Evolutionary conservation across 1,140 invertebrate genomes (phyloP), one percentile per base, ranked within the genome.

Genomic region (Bilobella aurantiaca): DNA sequence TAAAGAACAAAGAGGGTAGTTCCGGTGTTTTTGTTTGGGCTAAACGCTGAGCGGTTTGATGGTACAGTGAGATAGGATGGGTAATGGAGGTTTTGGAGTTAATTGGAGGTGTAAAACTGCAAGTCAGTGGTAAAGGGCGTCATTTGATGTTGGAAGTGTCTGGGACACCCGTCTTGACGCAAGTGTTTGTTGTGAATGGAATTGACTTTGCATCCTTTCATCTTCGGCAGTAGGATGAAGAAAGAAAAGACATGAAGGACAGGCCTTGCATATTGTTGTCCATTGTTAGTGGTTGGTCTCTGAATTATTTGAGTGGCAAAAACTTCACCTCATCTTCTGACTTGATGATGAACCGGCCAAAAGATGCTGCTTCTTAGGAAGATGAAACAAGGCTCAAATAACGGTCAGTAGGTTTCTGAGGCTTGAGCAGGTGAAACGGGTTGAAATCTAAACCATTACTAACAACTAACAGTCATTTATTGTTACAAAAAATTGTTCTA

Each of bases 321-420:
- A 42, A 42, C 49, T 53, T 53, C 49, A 53, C 49, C 49, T 23
- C 49, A 53, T 53, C 49, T 16, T 53, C 49, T 53, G 49, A 53
- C 8, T 42, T n/a, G 37, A 42, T 42, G 8, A 42, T 53, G 49
- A 53, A 53, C 49, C 21, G 8, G 49, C 12, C 21, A 3, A 8
- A 8, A 14, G 8, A 23, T 12, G 49, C 12, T 53, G 5, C 34
- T 42, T 42, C 8, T 42, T 42, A 8, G 34, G 49, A 47, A 49
- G 34, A 46, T 62, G 34, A 23, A 21, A 46, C 3, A 42, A 29
- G 57, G 23, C 64, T 53, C n/a, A 63, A 70, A 70, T 68, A 70
- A 70, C 69, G 69, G 69, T 70, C 69, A 70, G 69, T 70, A 70
- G 69, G 69, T 70, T 68, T 70, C 66, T 70, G 69, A 70, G 66